These are phyloP conservation scores for Mimas tiliae DNA, from an alignment of 2,888 invertebrate genomes.

Conservation along the genomic window DNA sequence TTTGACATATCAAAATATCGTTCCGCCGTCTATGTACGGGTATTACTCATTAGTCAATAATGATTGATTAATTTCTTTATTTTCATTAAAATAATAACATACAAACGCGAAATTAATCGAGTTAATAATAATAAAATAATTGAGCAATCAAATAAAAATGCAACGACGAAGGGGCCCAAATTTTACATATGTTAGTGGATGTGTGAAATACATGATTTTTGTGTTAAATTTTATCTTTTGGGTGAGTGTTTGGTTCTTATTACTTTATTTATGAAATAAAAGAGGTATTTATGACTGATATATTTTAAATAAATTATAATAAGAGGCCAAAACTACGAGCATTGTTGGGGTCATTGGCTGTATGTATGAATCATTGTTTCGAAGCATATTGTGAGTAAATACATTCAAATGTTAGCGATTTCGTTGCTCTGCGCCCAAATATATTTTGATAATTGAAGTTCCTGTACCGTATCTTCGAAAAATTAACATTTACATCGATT, in stretches of 20 bases:
- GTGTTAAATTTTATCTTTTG: slow-evolving; percentile 95
- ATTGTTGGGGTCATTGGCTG: slow-evolving; percentile 21
- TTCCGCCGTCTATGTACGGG: background rate
- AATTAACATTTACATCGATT: no score
- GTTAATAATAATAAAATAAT: slow-evolving; percentile 28
- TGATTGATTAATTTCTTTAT: background rate
- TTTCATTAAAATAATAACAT: slow-evolving; percentile 4
- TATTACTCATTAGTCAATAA: slow-evolving; percentile 18
- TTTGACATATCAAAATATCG: slow-evolving; percentile 4
- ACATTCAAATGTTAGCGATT: background rate
- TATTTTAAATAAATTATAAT: background rate
- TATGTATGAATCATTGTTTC: slow-evolving; percentile 52
- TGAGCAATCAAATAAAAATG: slow-evolving; percentile 66
- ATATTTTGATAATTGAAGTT: background rate
- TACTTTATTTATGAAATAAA: background rate
- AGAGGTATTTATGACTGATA: slow-evolving; percentile 24
- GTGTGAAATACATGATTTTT: slow-evolving; percentile 96
- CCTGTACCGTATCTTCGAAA: no score
- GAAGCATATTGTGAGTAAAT: slow-evolving; percentile 30
- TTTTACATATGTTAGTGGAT: slow-evolving; percentile 93
- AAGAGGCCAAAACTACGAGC: background rate
- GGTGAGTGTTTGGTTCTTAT: slow-evolving; percentile 85
- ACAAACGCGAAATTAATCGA: background rate
- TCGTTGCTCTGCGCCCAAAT: background rate
- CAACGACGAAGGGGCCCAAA: slow-evolving; percentile 88